phyloP scores from a whole-genome alignment of 2,888 invertebrate genomes.

The Drosophila pegasa region DNA sequence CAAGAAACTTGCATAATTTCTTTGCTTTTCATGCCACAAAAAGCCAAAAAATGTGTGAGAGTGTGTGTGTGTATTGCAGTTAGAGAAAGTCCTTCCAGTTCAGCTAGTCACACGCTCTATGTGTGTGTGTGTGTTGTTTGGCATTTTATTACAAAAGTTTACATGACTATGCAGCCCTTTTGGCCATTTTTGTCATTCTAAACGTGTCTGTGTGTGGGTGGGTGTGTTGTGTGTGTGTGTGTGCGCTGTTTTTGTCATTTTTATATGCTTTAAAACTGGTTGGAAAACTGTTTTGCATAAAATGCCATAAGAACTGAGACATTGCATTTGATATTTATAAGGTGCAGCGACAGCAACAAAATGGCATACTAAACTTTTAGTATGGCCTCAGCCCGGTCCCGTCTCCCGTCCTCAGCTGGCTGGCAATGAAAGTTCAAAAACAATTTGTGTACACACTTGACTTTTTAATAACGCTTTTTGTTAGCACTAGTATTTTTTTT shows the following conservation, averaged over 20 bases:
- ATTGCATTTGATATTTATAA: constrained; percentile 62
- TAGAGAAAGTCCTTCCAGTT: constrained; percentile 46
- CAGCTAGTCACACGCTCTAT: constrained; percentile 26
- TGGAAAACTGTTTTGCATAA: constrained; percentile 51
- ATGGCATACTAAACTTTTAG: constrained; percentile 25
- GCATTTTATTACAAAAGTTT: constrained; percentile 78
- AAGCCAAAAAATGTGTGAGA: constrained; percentile 35
- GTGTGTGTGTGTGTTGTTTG: constrained; percentile 40
- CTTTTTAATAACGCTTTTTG: constrained; percentile 43
- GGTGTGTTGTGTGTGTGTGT: constrained; percentile 23
- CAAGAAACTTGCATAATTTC: constrained; percentile 71
- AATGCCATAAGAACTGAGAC: constrained; percentile 41
- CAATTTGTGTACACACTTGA: constrained; percentile 39
- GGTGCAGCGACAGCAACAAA: constrained; percentile 39
- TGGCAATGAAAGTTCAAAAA: constrained; percentile 22
- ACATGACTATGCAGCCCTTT: constrained; percentile 64
- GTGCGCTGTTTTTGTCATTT: constrained; percentile 65
- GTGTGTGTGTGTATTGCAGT: constrained; percentile 37
- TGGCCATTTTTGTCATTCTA: constrained; percentile 54
- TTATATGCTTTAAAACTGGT: constrained; percentile 64
- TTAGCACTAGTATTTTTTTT: constrained; percentile 19
- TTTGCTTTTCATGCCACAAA: constrained; percentile 60
- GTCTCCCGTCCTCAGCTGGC: neutral
- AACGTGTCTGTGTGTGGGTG: constrained; percentile 21
- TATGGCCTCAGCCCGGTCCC: neutral